Conservation (phyloP, 2,888 invertebrate genomes). For the Tanypteryx hageni region DNA sequence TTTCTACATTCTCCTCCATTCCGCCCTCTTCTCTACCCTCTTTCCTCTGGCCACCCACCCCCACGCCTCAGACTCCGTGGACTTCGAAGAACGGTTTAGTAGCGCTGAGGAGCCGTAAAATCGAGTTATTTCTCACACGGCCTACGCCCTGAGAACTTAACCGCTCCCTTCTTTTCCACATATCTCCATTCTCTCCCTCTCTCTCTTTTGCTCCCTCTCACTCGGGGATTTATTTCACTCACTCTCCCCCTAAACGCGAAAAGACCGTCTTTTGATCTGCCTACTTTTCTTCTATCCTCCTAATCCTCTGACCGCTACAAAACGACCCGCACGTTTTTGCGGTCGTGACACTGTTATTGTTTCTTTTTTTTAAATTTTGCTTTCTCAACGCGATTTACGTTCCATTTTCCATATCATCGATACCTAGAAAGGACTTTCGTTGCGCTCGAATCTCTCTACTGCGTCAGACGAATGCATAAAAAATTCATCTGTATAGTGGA, state of each 20-base stretch:
- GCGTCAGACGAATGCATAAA: too few species aligned
- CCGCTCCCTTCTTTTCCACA: not conserved
- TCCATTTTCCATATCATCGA: too few species aligned
- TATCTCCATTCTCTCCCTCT: not conserved
- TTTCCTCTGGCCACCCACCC: not conserved
- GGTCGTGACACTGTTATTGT: not conserved
- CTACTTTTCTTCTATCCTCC: not conserved
- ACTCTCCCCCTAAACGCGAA: not conserved
- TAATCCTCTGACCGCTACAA: not conserved
- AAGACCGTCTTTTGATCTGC: conserved; percentile 10
- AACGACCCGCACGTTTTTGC: conserved; percentile 19
- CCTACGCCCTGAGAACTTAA: not conserved
- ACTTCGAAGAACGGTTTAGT: not conserved
- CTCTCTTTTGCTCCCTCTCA: not conserved
- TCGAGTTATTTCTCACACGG: conserved; percentile 45
- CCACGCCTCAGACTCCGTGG: too few species aligned
- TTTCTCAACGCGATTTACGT: too few species aligned
- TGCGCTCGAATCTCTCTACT: too few species aligned
- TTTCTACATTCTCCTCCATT: not conserved
- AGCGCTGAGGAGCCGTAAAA: conserved; percentile 47
- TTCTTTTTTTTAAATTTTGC: too few species aligned
- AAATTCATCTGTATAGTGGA: too few species aligned
- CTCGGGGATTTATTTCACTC: not conserved
- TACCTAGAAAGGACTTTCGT: too few species aligned
- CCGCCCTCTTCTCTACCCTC: not conserved